These are phyloP conservation scores for Propithecus perrieri DNA, from an alignment of 2,797 vertebrate species.

Conservation along the genomic window DNA sequence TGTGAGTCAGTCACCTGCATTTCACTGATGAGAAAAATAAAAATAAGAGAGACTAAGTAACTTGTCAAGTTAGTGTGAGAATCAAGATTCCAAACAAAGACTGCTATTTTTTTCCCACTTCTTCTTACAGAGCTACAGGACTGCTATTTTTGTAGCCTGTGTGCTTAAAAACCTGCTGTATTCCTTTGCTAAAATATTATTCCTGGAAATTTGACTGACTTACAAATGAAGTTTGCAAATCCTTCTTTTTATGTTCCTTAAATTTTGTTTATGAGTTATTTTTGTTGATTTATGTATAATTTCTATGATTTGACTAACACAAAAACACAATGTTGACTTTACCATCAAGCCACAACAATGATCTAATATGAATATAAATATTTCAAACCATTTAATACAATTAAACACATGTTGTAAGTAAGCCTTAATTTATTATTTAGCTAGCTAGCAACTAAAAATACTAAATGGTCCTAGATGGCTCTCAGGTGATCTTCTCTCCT, in stretches of 20 bases:
- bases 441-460: not conserved
- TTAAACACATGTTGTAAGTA: not conserved
- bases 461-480: not conserved
- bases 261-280: not conserved
- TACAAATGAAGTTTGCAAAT: not conserved
- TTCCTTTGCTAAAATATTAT: not conserved
- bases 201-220: not conserved
- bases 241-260: not conserved
- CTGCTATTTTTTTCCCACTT: not conserved
- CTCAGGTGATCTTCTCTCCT: not conserved
- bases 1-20: not conserved
- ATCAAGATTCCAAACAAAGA: not conserved
- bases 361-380: not conserved
- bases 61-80: not conserved
- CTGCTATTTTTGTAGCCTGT: not conserved
- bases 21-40: not conserved
- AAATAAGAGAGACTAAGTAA: not conserved
- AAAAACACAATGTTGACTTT: not conserved
- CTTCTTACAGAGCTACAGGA: not conserved
- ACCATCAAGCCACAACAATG: not conserved
- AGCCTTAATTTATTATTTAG: not conserved
- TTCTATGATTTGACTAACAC: not conserved
- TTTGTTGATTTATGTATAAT: not conserved
- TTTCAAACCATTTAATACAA: not conserved
- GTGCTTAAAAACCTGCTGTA: not conserved